Percentiles rank a stretch among this genome's conserved stretches.
phyloP scores from a whole-genome alignment of 2,888 invertebrate genomes.

The Taenaris catops region DNA sequence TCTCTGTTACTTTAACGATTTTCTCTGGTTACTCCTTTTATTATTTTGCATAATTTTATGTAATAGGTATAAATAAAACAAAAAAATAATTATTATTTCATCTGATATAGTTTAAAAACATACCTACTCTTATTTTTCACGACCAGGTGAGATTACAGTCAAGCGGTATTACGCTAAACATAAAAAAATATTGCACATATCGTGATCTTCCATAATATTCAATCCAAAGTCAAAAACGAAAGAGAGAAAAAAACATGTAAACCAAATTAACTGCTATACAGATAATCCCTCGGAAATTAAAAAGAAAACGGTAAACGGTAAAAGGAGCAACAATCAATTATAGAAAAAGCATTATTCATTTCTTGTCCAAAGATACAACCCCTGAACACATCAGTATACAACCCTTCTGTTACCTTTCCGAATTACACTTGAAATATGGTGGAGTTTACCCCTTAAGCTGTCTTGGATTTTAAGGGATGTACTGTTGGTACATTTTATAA shows the following conservation, averaged over 20 bases:
- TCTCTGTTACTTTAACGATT: too few relatives aligned
- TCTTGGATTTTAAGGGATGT: slow-evolving; percentile 30
- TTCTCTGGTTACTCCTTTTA: too few relatives aligned
- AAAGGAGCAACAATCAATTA: slow-evolving; percentile 45
- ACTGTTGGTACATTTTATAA: slow-evolving; percentile 17
- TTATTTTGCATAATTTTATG: too few relatives aligned
- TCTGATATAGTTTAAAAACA: too few relatives aligned
- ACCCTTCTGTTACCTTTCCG: slow-evolving; percentile 54
- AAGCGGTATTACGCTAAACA: too few relatives aligned
- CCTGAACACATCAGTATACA: slow-evolving; percentile 38
- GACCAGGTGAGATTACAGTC: too few relatives aligned
- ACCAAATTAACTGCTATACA: slow-evolving; percentile 39
- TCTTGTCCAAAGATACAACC: slow-evolving; percentile 59
- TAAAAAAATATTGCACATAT: too few relatives aligned
- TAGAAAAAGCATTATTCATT: slow-evolving; percentile 52
- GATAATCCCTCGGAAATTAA: slow-evolving; percentile 6
- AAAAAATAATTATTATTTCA: too few relatives aligned
- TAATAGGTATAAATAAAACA: too few relatives aligned
- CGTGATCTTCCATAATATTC: too few relatives aligned
- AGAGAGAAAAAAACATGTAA: slow-evolving; percentile 39
- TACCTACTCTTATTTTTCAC: too few relatives aligned
- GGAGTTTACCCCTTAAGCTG: slow-evolving; percentile 50
- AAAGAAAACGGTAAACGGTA: slow-evolving; percentile 36
- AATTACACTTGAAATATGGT: slow-evolving; percentile 68
- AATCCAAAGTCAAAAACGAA: too few relatives aligned